These are phyloP conservation scores for Pantherophis alleghaniensis DNA, from an alignment of 2,797 vertebrate species.

Conservation along the genomic window DNA sequence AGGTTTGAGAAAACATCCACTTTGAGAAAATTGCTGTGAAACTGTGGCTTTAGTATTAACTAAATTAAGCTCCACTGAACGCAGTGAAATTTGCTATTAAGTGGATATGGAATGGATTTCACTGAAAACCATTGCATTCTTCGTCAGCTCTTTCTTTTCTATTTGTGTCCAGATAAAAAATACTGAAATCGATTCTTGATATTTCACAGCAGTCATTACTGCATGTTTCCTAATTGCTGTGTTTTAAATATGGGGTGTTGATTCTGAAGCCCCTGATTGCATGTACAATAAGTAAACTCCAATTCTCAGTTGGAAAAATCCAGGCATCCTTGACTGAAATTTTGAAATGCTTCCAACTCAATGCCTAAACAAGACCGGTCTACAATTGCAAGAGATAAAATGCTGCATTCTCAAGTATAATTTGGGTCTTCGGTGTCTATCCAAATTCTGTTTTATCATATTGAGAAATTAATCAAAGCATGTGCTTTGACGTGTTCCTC, in stretches of 20 bases:
- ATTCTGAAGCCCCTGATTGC: not conserved
- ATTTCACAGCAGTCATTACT: not conserved
- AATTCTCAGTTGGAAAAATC: not conserved
- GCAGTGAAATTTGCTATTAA: not conserved
- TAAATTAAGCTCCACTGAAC: not conserved
- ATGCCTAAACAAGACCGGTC: not conserved
- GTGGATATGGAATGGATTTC: not conserved
- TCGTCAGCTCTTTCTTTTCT: not conserved
- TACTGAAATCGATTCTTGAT: not conserved
- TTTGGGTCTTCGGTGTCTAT: not conserved
- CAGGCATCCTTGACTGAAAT: not conserved
- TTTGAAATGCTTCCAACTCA: not conserved
- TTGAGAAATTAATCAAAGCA: not conserved
- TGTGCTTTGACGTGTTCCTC: not conserved
- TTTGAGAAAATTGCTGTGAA: too few relatives aligned
- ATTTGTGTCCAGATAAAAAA: not conserved
- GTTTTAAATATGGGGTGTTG: not conserved
- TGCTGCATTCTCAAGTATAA: not conserved
- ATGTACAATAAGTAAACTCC: not conserved
- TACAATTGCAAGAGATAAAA: not conserved
- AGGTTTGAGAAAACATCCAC: too few relatives aligned
- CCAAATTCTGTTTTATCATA: conserved; percentile 5
- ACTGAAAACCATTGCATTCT: not conserved
- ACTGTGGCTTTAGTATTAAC: too few relatives aligned
- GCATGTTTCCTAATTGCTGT: not conserved